Base-by-base conservation (phyloP, 2,888 invertebrate species). In the Diarsia rubi region DNA sequence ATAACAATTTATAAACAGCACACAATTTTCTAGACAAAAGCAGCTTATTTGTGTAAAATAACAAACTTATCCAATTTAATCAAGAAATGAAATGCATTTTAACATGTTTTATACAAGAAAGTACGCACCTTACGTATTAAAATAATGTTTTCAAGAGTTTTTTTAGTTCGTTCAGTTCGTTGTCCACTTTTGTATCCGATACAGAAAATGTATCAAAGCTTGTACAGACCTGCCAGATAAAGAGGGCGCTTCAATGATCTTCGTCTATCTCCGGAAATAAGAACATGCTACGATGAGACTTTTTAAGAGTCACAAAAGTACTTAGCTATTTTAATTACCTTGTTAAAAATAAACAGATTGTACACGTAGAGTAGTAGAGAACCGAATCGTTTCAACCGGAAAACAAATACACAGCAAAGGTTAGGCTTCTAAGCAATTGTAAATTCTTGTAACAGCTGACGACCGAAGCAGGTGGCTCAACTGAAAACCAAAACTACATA, bases 11-110 rank as follows among this genome's bases (percentile, higher is more conserved):
- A 69, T 78, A 37, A 60, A 65, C 54, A 75, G 52, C 31, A 60
- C 47, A 68, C n/a, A 42, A 54, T 45, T 67, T 65, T 42, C 69
- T 62, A 31, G 60, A 75, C n/a, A 79, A 70, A 74, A 79, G 69
- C 67, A 74, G 82, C 64, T 70, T 82, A 83, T 68, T 71, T 14
- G n/a, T 31, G 27, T 75, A 70, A 68, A 83, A 69, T 80, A 75
- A 69, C 45, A 65, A 78, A 83, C 67, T 66, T 49, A 73, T 52
- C 14, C n/a, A 82, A 73, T 75, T 78, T 60, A 69, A 66, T 45
- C 2, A n/a, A 67, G 21, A 79, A 73, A 64, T 45, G 71, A 85
- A 85, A 86, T 86, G 78, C 80, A 78, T 63, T 75, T 78, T 57
- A 59, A 63, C 3, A 27, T 62, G 49, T 71, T 62, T 70, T 69